Percentiles rank a stretch among this genome's conserved stretches.
These are phyloP conservation scores for Dryadula phaetusa DNA, from an alignment of 2,888 invertebrate genomes.

Conservation along the genomic window DNA sequence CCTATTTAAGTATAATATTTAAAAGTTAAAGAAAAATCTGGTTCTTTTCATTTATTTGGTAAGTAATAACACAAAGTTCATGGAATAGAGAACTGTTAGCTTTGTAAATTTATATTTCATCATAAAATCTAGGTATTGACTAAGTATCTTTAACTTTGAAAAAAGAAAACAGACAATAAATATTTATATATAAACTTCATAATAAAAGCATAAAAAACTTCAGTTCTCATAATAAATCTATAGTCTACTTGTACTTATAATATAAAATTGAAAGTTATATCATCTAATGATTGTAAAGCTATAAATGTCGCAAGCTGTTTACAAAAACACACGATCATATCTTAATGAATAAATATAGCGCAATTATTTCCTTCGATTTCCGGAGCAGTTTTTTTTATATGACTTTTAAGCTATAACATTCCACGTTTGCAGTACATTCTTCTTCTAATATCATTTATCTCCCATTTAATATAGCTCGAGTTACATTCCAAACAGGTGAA, in stretches of 20 bases:
- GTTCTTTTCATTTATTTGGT: neutral
- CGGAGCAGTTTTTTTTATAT: slow-evolving; percentile 29
- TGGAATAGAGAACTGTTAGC: neutral
- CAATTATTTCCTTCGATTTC: slow-evolving; percentile 37
- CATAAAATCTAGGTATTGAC: neutral
- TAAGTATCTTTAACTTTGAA: neutral
- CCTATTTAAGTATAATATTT: neutral
- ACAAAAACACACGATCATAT: slow-evolving; percentile 14
- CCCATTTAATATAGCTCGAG: slow-evolving; percentile 14
- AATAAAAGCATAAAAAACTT: neutral
- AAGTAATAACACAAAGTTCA: neutral
- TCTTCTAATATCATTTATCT: slow-evolving; percentile 31
- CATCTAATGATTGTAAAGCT: neutral
- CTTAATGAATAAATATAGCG: slow-evolving; percentile 22
- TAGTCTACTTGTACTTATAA: no score
- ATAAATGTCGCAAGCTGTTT: neutral
- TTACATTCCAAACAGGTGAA: slow-evolving; percentile 28
- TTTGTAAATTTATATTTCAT: neutral
- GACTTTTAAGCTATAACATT: slow-evolving; percentile 27
- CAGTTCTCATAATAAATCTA: slow-evolving; percentile 1
- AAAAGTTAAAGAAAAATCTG: neutral
- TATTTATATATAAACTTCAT: neutral
- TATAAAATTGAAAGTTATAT: slow-evolving; percentile 2
- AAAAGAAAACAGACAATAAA: neutral
- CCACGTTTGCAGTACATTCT: neutral